phyloP scores from a whole-genome alignment of 2,113 vertebrate genomes.

The Fulmarus glacialis region DNA sequence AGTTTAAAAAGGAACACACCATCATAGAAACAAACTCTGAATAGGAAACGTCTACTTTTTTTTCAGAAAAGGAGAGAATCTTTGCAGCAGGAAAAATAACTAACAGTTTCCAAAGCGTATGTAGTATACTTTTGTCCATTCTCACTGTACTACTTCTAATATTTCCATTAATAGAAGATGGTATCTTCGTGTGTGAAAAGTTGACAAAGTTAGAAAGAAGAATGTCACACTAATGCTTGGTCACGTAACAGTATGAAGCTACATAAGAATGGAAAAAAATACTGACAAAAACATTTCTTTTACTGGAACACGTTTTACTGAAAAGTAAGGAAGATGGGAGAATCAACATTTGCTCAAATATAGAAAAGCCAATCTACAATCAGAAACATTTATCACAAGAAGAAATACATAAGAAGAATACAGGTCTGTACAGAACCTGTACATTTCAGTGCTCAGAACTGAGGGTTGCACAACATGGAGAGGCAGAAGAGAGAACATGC shows the following conservation, averaged over 20 bases:
- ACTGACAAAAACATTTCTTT: not conserved
- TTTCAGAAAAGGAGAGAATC: not conserved
- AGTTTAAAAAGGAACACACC: not conserved
- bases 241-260: not conserved
- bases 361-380: not conserved
- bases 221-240: not conserved
- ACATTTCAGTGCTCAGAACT: not conserved
- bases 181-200: rapidly evolving
- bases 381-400: not conserved
- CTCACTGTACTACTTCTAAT: not conserved
- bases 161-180: not conserved
- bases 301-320: not conserved
- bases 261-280: not conserved
- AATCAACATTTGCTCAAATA: not conserved
- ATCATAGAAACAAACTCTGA: not conserved
- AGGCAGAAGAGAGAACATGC: not conserved
- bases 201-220: not conserved
- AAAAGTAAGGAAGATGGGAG: not conserved
- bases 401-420: not conserved
- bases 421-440: not conserved
- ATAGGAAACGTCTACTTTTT: not conserved
- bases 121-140: not conserved
- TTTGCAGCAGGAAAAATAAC: not conserved
- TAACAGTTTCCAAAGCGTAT: not conserved
- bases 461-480: not conserved